Evolutionary conservation across 2,797 vertebrate species (phyloP), one percentile per base, ranked within the genome.

Genomic region (Leptoclinus maculatus): DNA sequence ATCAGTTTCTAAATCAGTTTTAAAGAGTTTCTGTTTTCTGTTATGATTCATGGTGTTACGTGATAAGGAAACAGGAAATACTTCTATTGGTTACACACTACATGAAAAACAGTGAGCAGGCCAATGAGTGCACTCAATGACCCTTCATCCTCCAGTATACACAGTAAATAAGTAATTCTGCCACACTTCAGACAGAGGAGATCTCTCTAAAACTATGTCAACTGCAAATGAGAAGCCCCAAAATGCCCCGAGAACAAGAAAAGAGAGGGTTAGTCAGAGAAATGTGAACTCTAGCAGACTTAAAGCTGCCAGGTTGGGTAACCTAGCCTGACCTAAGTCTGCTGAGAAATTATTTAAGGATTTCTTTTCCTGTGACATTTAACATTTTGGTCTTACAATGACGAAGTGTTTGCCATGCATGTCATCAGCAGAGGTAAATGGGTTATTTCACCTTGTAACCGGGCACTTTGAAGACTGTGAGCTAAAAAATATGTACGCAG

Each of bases 371-470:
- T 21, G 23, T 86, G 78, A 73, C 83, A 86, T 82, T 82, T 78
- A 71, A 82, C 60, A 62, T 74, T 58, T 79, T 68, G 47, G 27
- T 83, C 68, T 70, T 65, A 23, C 47, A 70, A 25, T 71, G 71
- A 80, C 59, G 9, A 78, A 38, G 60, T 70, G 62, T 83, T 86
- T 66, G 34, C 62, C 71, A 76, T 67, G 58, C 76, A 75, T 88
- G 84, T 79, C 78, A 88, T 72, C 77, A 82, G 62, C 77, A 38
- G 71, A 49, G 29, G 67, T 1, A 65, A 84, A 89, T 67, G 59
- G 84, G 82, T 91, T 88, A 89, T 91, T 87, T 82, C 81, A 80
- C 82, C 82, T 76, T 78, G 82, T 86, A 89, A 90, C 80, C 86
- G 85, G 87, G 63, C 87, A 83, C 68, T 81, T 17, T 72, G 56